phyloP scores from a whole-genome alignment of 2,113 vertebrate genomes.

The Bolborhynchus lineola region DNA sequence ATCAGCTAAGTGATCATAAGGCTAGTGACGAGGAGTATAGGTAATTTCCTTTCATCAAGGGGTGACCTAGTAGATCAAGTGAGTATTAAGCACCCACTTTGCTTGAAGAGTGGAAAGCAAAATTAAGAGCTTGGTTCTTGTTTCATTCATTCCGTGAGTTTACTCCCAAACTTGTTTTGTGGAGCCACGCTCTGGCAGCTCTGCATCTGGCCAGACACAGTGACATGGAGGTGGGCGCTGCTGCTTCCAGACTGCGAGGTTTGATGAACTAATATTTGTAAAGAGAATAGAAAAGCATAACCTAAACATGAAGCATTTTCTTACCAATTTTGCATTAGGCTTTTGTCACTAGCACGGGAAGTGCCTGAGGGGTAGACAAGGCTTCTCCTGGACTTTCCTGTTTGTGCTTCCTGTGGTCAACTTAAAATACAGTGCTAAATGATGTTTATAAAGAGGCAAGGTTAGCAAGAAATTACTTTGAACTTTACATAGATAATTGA shows the following conservation, averaged over 20 bases:
- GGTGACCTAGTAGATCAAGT: not conserved
- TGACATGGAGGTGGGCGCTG: not conserved
- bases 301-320: not conserved
- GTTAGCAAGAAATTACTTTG: not conserved
- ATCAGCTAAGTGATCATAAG: not conserved
- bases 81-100: not conserved
- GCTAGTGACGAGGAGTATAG: not conserved
- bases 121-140: not conserved
- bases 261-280: not conserved
- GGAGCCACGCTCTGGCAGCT: not conserved
- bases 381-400: not conserved
- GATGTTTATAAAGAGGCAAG: not conserved
- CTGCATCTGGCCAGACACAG: not conserved
- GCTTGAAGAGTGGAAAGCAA: not conserved
- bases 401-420: conserved; percentile 11
- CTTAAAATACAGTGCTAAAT: not conserved
- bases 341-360: conserved; percentile 20
- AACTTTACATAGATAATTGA: not conserved
- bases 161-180: not conserved
- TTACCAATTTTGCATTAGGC: not conserved
- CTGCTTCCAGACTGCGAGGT: not conserved
- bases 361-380: not conserved
- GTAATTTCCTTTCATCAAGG: not conserved
- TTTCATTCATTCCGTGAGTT: not conserved
- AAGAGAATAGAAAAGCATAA: not conserved